These are phyloP conservation scores for Drosophila quadrilineata DNA, from an alignment of 1,140 invertebrate genomes.

Conservation along the genomic window DNA sequence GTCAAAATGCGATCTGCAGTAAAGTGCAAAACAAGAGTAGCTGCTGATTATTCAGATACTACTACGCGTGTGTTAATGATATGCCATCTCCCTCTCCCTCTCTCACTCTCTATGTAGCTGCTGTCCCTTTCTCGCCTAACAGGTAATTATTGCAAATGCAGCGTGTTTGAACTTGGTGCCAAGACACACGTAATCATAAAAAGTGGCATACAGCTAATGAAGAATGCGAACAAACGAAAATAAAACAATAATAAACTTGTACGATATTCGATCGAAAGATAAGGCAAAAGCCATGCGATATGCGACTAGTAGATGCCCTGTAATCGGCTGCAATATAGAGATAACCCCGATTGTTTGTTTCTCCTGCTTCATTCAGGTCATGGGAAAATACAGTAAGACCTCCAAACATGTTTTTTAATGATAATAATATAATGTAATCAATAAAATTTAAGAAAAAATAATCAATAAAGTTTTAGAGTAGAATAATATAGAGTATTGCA, in stretches of 20 bases:
- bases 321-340: neutral
- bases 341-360: no score
- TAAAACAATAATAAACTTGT: conserved; percentile 29
- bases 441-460: no score
- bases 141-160: neutral
- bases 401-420: no score
- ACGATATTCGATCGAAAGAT: conserved; percentile 39
- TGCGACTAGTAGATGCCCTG: neutral
- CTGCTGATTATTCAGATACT: conserved; percentile 14
- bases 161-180: conserved; percentile 20
- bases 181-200: neutral
- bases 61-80: neutral
- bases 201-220: conserved; percentile 27
- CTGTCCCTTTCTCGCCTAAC: neutral
- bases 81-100: neutral
- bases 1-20: conserved; percentile 4
- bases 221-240: conserved; percentile 7
- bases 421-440: no score
- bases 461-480: no score
- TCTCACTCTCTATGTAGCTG: neutral
- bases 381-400: no score
- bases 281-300: conserved; percentile 4
- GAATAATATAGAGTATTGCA: no score
- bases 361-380: no score
- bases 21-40: conserved; percentile 14